phyloP scores from a whole-genome alignment of 1,140 invertebrate species.

The Callitettix versicolor region DNA sequence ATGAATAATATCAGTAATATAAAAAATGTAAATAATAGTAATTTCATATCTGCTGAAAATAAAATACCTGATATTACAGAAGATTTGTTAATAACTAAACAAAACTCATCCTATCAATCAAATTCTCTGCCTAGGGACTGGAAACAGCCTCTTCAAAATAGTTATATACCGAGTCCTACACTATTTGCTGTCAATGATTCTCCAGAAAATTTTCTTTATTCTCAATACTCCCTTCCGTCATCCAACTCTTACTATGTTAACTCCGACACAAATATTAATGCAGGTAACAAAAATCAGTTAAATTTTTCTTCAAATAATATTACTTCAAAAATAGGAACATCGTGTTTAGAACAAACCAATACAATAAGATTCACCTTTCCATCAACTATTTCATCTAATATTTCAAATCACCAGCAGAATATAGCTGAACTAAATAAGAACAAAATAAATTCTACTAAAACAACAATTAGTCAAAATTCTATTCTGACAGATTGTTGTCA shows the following conservation, averaged over 20 bases:
- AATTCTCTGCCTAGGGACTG: constrained; percentile 6
- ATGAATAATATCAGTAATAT: background rate
- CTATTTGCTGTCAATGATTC: constrained; percentile 9
- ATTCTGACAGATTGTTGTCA: constrained; percentile 2
- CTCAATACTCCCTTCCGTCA: background rate
- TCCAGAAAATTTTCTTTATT: constrained; percentile 9
- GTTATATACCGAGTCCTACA: constrained; percentile 11
- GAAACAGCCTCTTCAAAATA: constrained; percentile 9
- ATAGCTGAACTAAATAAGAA: too few species aligned
- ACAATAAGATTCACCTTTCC: background rate
- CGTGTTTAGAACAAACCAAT: background rate
- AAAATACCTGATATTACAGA: constrained; percentile 1
- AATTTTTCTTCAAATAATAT: background rate
- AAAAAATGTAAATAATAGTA: constrained; percentile 1
- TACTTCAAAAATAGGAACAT: background rate
- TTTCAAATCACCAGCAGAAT: background rate
- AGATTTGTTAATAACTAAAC: background rate
- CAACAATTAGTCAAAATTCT: background rate
- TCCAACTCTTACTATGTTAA: constrained; percentile 6
- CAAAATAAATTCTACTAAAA: background rate
- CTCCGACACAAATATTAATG: background rate
- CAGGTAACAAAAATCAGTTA: background rate
- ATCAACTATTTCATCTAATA: background rate
- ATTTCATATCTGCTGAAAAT: background rate
- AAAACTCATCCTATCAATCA: constrained; percentile 6